Evolutionary conservation across 1,140 invertebrate genomes (phyloP).

Genomic region (Drosophila pruinosa): DNA sequence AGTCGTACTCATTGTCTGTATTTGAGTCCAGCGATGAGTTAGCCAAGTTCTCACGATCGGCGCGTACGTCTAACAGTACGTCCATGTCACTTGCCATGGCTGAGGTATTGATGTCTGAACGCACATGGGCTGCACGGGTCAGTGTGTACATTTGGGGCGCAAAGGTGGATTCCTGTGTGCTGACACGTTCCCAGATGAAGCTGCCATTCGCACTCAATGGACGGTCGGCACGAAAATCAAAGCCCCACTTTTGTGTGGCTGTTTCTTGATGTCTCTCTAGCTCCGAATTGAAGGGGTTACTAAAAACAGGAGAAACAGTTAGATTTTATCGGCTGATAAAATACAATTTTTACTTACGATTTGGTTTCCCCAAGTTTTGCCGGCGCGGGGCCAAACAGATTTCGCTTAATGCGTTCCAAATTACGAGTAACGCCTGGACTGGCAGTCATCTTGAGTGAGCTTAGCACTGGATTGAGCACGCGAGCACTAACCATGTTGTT

Average conservation of each 20-base stretch:
- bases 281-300: conserved; percentile 64
- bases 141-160: conserved; percentile 79
- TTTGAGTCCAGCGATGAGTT: conserved; percentile 63
- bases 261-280: conserved; percentile 71
- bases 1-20: conserved; percentile 72
- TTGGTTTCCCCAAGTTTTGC: conserved; percentile 50
- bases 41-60: conserved; percentile 72
- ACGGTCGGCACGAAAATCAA: conserved; percentile 73
- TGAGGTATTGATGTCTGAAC: conserved; percentile 21
- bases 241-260: conserved; percentile 78
- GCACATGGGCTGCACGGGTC: conserved; percentile 77
- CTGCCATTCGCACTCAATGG: conserved; percentile 57
- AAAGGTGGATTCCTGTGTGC: conserved; percentile 65
- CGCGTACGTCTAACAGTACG: conserved; percentile 65
- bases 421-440: conserved; percentile 65
- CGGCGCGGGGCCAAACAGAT: conserved; percentile 66
- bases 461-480: conserved; percentile 69
- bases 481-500: conserved; percentile 75
- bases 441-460: conserved; percentile 64
- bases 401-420: conserved; percentile 75
- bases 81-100: conserved; percentile 54
- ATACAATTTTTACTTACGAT: conserved; percentile 58
- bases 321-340: background rate
- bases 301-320: background rate
- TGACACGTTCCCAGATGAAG: conserved; percentile 78